Percentiles rank a stretch among this genome's conserved stretches.
phyloP scores from a whole-genome alignment of 1,140 invertebrate genomes.

The Thaumatotibia leucotreta region DNA sequence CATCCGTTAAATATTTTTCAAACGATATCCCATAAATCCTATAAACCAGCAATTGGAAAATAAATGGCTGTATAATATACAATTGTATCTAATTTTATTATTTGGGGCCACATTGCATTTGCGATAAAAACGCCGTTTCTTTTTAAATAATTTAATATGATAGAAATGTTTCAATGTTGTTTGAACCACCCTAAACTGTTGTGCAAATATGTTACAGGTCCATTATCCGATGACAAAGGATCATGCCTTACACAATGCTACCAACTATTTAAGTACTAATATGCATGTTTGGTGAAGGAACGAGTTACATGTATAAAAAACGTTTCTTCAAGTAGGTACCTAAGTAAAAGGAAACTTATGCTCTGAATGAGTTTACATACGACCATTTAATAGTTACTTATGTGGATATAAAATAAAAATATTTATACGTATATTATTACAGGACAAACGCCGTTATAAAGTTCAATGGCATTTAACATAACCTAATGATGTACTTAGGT shows the following conservation, averaged over 20 bases:
- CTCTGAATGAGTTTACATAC: too few species aligned
- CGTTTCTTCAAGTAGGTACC: too few species aligned
- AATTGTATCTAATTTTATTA: too few species aligned
- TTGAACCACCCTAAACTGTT: not conserved
- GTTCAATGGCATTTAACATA: too few species aligned
- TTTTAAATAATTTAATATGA: not conserved
- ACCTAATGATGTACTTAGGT: not conserved
- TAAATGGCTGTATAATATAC: not conserved
- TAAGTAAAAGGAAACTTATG: too few species aligned
- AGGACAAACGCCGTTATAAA: too few species aligned
- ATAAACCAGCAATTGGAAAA: not conserved
- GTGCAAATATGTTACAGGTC: constrained; percentile 48
- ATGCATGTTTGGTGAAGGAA: not conserved
- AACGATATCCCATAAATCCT: not conserved
- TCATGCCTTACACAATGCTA: constrained; percentile 25
- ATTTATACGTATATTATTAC: too few species aligned
- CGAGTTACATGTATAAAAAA: not conserved
- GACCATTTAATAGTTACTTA: too few species aligned
- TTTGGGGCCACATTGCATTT: not conserved
- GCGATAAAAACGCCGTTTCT: not conserved
- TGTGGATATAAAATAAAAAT: too few species aligned
- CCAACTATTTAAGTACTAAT: constrained; percentile 18
- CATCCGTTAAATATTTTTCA: not conserved
- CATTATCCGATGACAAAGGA: constrained; percentile 43
- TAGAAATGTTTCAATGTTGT: not conserved